These are phyloP conservation scores for Halcyon leucocephala DNA, from an alignment of 2,797 vertebrate genomes.

Conservation along the genomic window DNA sequence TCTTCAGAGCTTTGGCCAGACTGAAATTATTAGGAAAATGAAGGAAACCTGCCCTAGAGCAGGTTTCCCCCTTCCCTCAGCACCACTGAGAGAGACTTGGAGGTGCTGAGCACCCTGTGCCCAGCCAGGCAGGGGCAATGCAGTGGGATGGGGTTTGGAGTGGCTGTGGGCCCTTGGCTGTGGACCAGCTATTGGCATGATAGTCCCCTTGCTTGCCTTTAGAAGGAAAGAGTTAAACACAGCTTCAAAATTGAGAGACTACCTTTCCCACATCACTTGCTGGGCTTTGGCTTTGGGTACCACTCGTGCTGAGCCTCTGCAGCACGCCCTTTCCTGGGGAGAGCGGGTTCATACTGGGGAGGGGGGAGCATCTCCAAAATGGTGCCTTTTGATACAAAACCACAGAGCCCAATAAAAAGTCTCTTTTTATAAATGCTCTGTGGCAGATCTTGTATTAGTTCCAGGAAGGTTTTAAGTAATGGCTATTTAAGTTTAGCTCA, in stretches of 20 bases:
- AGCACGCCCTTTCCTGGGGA: background rate
- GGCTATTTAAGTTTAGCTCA: background rate
- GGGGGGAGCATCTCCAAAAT: background rate
- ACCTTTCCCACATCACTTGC: background rate
- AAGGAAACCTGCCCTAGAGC: background rate
- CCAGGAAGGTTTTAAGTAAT: background rate
- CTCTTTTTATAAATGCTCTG: background rate
- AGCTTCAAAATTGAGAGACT: background rate
- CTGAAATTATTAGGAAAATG: background rate
- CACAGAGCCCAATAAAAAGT: background rate
- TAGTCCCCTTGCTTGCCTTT: background rate
- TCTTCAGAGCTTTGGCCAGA: background rate
- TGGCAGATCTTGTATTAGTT: background rate
- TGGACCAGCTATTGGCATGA: background rate
- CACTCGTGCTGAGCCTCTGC: rapidly evolving
- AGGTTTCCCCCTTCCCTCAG: background rate
- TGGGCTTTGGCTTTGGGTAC: background rate
- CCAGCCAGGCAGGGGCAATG: background rate
- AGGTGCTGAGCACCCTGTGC: background rate
- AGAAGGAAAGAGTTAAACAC: background rate
- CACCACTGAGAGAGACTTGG: background rate
- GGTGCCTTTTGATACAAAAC: background rate
- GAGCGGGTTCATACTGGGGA: rapidly evolving
- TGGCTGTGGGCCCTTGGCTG: background rate
- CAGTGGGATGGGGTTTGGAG: rapidly evolving